A percentile compares a stretch with the other conserved stretches of the same genome.
These are phyloP conservation scores for Tuberolachnus salignus DNA, from an alignment of 2,888 invertebrate species.

Conservation along the genomic window DNA sequence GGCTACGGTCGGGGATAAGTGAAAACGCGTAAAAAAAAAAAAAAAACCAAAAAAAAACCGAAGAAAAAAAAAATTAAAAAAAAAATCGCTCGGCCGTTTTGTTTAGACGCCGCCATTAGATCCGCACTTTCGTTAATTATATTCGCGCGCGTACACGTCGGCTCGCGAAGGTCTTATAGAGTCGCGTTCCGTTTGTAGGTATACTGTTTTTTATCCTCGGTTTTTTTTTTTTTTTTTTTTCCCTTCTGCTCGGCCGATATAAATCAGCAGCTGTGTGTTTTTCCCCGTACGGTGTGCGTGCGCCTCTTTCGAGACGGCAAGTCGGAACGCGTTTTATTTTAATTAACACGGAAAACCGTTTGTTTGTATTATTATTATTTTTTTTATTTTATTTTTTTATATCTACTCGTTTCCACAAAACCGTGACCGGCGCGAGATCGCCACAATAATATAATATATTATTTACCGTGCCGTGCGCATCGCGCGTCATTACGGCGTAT, in stretches of 20 bases:
- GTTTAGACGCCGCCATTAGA: no score
- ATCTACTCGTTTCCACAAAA: neutral
- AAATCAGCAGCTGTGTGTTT: neutral
- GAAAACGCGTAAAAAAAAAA: no score
- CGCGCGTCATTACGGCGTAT: no score
- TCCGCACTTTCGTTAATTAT: neutral
- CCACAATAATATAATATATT: no score
- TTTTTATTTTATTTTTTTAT: neutral
- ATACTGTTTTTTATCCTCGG: no score
- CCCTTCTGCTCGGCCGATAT: no score
- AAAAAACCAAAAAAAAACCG: no score
- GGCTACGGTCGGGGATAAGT: neutral
- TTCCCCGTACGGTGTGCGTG: no score
- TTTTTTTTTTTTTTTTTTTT: neutral
- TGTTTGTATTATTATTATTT: neutral
- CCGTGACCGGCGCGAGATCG: neutral
- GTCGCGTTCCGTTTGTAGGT: no score
- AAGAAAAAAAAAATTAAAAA: no score
- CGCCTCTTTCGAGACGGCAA: neutral
- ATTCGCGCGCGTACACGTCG: neutral
- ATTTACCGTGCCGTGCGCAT: no score
- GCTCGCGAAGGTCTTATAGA: neutral
- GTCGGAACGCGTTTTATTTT: conserved; percentile 4
- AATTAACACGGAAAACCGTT: conserved; percentile 11
- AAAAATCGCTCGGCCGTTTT: neutral